Conservation (phyloP, 2,797 vertebrate genomes). For the Mastacembelus armatus region DNA sequence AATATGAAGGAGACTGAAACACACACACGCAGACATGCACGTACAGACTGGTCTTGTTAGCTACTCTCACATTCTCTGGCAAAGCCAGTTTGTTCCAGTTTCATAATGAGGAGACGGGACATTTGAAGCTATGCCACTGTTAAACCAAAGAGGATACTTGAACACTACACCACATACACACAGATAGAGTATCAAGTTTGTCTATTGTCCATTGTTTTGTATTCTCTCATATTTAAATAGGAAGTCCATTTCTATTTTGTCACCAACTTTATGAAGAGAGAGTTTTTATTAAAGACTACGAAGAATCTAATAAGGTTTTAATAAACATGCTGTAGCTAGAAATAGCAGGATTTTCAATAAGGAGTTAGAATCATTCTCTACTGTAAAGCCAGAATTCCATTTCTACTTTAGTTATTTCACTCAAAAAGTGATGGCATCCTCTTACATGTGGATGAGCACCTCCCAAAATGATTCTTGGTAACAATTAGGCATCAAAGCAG, state of each 20-base stretch:
- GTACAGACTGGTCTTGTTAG: constrained; percentile 78
- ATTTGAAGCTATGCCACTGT: constrained; percentile 70
- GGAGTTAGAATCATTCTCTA: constrained; percentile 13
- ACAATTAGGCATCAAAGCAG: background rate
- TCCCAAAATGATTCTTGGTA: background rate
- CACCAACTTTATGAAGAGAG: constrained; percentile 23
- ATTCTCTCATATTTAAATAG: constrained; percentile 25
- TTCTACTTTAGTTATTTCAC: background rate
- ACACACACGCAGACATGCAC: constrained; percentile 55
- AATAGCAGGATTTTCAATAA: constrained; percentile 6
- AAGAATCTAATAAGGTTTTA: background rate
- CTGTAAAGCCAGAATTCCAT: constrained; percentile 3
- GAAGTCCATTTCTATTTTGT: constrained; percentile 26
- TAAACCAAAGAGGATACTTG: constrained; percentile 50
- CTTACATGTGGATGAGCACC: background rate
- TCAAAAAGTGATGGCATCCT: background rate
- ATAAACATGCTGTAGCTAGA: background rate
- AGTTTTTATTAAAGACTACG: no score
- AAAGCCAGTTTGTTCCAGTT: constrained; percentile 79
- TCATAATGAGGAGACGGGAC: constrained; percentile 76
- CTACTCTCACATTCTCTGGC: constrained; percentile 72
- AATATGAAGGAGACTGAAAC: constrained; percentile 69
- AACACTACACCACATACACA: constrained; percentile 23
- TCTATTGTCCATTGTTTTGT: constrained; percentile 39
- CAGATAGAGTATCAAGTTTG: no score